phyloP scores from a whole-genome alignment of 1,140 invertebrate species.

The Chlorops oryzae region DNA sequence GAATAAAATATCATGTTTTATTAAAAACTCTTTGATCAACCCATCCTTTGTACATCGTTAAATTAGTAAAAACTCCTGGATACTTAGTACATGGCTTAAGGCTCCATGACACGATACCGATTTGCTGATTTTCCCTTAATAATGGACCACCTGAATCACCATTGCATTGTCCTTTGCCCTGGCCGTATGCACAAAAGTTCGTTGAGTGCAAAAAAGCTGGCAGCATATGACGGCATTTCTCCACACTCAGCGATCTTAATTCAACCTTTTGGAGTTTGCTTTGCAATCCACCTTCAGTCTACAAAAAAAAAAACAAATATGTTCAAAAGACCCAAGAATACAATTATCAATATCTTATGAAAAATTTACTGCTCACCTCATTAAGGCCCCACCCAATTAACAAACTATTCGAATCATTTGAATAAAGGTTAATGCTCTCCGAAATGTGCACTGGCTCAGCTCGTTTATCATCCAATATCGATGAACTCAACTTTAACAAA shows the following conservation, averaged over 20 bases:
- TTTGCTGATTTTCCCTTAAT: constrained; percentile 32
- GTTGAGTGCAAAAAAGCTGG: constrained; percentile 23
- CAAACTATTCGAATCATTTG: constrained; percentile 2
- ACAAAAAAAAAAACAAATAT: constrained; percentile 7
- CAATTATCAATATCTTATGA: too few relatives aligned
- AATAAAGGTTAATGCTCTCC: constrained; percentile 22
- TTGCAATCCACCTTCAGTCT: constrained; percentile 40
- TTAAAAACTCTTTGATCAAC: too few relatives aligned
- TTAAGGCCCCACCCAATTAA: constrained; percentile 43
- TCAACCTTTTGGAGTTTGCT: constrained; percentile 37
- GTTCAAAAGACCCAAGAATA: too few relatives aligned
- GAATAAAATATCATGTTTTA: too few relatives aligned
- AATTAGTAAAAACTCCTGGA: constrained; percentile 50
- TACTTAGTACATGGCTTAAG: constrained; percentile 47
- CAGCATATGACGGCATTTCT: constrained; percentile 34
- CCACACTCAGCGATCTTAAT: constrained; percentile 33
- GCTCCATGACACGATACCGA: constrained; percentile 50
- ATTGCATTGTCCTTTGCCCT: constrained; percentile 47
- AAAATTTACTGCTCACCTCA: constrained; percentile 18
- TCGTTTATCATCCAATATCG: constrained; percentile 1
- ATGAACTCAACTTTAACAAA: constrained; percentile 20
- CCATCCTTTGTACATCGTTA: constrained; percentile 49
- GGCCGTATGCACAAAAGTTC: constrained; percentile 42
- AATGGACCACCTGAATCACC: constrained; percentile 50
- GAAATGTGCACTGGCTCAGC: constrained; percentile 18